Evolutionary conservation across 37 sponge, comb jelly and placozoan species (phyloP).

Genomic region (Crambe crambe): DNA sequence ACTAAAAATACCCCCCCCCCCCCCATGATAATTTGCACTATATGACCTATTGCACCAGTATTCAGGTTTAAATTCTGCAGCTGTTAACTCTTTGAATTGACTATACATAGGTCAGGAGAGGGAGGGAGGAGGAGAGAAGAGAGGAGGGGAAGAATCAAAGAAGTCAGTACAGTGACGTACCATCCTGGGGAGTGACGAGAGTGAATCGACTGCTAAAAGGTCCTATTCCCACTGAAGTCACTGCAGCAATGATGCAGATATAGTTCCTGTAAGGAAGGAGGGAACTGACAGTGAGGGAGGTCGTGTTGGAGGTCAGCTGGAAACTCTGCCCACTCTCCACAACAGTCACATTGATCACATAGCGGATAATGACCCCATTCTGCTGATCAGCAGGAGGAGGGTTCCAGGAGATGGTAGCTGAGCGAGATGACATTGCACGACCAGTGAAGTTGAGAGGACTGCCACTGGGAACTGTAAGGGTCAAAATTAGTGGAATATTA

Average conservation of each 20-base stretch:
- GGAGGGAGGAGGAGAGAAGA: too few species aligned
- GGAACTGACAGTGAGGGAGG: not conserved
- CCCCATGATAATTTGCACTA: too few species aligned
- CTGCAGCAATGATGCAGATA: constrained; percentile 34
- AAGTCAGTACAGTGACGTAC: constrained; percentile 7
- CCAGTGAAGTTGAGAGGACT: not conserved
- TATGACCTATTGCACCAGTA: too few species aligned
- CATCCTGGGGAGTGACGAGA: constrained; percentile 29
- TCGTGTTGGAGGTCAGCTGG: not conserved
- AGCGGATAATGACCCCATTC: not conserved
- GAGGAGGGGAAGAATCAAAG: too few species aligned
- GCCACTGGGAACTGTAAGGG: not conserved
- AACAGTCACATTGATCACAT: not conserved
- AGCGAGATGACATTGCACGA: not conserved
- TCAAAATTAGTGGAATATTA: too few species aligned
- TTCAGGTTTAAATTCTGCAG: too few species aligned
- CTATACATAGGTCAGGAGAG: too few species aligned
- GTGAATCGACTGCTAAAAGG: constrained; percentile 17
- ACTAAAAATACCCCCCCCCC: too few species aligned
- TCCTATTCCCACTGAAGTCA: constrained; percentile 15
- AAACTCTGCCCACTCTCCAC: constrained; percentile 3
- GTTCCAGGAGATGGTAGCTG: not conserved
- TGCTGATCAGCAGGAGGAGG: not conserved
- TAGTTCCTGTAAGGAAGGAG: constrained; percentile 52
- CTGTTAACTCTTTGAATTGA: too few species aligned